phyloP scores from a whole-genome alignment of 2,797 vertebrate genomes.

The Aeoliscus strigatus region DNA sequence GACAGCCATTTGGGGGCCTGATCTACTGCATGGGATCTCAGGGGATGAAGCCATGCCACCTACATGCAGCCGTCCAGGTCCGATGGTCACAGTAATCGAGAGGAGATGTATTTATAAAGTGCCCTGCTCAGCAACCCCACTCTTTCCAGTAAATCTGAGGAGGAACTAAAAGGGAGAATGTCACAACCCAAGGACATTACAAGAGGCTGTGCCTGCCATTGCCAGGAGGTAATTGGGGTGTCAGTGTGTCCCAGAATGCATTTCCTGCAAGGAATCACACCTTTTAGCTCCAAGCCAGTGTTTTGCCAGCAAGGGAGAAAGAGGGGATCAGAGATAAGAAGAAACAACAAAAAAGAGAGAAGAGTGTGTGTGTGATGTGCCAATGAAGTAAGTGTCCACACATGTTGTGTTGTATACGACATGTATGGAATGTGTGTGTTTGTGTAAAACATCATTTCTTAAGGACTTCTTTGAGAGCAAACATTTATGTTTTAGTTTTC shows the following conservation, averaged over 20 bases:
- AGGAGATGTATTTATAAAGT: slow-evolving; percentile 79
- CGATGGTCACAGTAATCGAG: slow-evolving; percentile 68
- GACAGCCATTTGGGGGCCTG: slow-evolving; percentile 66
- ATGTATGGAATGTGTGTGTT: no score
- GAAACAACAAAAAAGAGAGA: no score
- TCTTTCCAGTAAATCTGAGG: slow-evolving; percentile 76
- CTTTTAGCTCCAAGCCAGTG: slow-evolving; percentile 27
- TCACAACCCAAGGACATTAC: slow-evolving; percentile 74
- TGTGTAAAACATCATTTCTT: no score
- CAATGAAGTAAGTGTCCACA: no score
- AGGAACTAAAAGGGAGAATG: slow-evolving; percentile 66
- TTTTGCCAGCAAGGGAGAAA: no score
- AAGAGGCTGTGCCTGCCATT: slow-evolving; percentile 54
- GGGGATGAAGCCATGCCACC: slow-evolving; percentile 72
- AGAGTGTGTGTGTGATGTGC: no score
- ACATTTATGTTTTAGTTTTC: no score
- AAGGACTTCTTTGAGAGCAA: no score
- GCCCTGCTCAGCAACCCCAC: slow-evolving; percentile 70
- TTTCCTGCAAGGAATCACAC: slow-evolving; percentile 44
- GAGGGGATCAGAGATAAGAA: no score
- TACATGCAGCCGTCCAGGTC: slow-evolving; percentile 51
- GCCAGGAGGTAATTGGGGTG: slow-evolving; percentile 65
- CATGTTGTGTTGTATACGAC: no score
- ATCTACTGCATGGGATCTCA: slow-evolving; percentile 59
- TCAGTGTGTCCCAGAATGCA: slow-evolving; percentile 51